These are phyloP conservation scores for Alcis repandata DNA, from an alignment of 2,888 invertebrate genomes.

Conservation along the genomic window DNA sequence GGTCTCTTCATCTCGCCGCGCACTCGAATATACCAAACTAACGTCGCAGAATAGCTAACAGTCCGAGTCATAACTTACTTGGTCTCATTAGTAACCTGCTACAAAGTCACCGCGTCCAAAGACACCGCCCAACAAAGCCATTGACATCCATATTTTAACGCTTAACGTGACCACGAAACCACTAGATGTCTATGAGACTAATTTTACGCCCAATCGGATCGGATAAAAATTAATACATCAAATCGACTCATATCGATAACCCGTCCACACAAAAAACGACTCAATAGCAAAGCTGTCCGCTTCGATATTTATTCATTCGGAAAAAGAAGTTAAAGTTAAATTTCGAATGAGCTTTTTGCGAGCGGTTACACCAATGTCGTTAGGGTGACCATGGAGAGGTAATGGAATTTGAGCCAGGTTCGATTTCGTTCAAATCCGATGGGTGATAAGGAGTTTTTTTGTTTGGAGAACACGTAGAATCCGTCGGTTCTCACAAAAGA, in stretches of 20 bases:
- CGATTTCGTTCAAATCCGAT: slow-evolving; percentile 60
- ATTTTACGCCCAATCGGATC: slow-evolving; percentile 83
- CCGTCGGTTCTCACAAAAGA: slow-evolving; percentile 76
- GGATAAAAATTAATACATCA: slow-evolving; percentile 84
- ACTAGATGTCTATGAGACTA: slow-evolving; percentile 73
- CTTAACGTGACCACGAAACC: slow-evolving; percentile 77
- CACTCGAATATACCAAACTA: slow-evolving; percentile 67
- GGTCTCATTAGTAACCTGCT: slow-evolving; percentile 76
- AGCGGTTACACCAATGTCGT: slow-evolving; percentile 78
- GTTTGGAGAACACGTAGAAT: slow-evolving; percentile 63
- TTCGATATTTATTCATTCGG: slow-evolving; percentile 63
- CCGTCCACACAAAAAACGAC: slow-evolving; percentile 70
- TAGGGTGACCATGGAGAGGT: slow-evolving; percentile 73
- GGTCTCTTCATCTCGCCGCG: slow-evolving; percentile 81
- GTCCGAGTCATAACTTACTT: slow-evolving; percentile 69
- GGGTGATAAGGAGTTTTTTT: slow-evolving; percentile 61
- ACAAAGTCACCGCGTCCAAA: slow-evolving; percentile 70
- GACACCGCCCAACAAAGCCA: slow-evolving; percentile 73
- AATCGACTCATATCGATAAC: slow-evolving; percentile 52
- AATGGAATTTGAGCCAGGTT: slow-evolving; percentile 72
- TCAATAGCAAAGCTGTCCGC: slow-evolving; percentile 55
- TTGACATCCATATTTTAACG: slow-evolving; percentile 82
- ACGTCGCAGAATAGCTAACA: neutral
- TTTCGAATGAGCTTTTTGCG: slow-evolving; percentile 75
- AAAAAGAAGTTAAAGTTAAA: slow-evolving; percentile 70